These are phyloP conservation scores for Masnerella sp. DNA, from an alignment of 2,888 invertebrate species.

Conservation along the genomic window DNA sequence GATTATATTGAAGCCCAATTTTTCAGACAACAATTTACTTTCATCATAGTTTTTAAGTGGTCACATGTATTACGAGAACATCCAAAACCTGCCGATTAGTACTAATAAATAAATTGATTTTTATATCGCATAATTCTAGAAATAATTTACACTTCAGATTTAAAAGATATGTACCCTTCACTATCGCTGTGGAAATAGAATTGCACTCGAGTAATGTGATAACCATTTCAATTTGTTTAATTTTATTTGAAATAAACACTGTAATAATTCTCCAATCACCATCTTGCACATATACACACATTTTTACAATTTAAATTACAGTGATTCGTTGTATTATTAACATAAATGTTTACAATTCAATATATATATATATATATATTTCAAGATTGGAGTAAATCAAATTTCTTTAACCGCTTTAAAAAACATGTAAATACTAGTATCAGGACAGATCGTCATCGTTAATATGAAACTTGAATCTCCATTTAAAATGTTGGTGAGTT, in stretches of 20 bases:
- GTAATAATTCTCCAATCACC: too few relatives aligned
- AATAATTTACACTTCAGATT: slow-evolving; percentile 28
- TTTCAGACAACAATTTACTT: slow-evolving; percentile 33
- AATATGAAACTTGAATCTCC: too few relatives aligned
- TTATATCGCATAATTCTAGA: slow-evolving; percentile 45
- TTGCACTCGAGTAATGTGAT: background rate
- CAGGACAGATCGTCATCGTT: too few relatives aligned
- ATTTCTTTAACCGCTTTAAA: too few relatives aligned
- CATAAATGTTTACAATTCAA: too few relatives aligned
- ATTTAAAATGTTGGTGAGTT: slow-evolving; percentile 88
- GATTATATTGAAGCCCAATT: slow-evolving; percentile 12
- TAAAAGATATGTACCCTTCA: too few relatives aligned
- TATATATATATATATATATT: too few relatives aligned
- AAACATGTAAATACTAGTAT: too few relatives aligned
- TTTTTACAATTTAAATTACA: slow-evolving; percentile 16
- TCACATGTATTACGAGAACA: slow-evolving; percentile 34
- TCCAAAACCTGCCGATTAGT: slow-evolving; percentile 38
- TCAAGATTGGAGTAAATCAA: too few relatives aligned
- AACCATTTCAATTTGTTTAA: slow-evolving; percentile 8
- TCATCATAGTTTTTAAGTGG: slow-evolving; percentile 43
- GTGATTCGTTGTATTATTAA: too few relatives aligned
- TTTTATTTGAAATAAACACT: slow-evolving; percentile 22
- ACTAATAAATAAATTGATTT: slow-evolving; percentile 53
- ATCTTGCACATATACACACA: slow-evolving; percentile 23
- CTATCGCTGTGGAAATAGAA: too few relatives aligned